These are phyloP conservation scores for Eudasyphora cyanicolor DNA, from an alignment of 2,888 invertebrate genomes.

Conservation along the genomic window DNA sequence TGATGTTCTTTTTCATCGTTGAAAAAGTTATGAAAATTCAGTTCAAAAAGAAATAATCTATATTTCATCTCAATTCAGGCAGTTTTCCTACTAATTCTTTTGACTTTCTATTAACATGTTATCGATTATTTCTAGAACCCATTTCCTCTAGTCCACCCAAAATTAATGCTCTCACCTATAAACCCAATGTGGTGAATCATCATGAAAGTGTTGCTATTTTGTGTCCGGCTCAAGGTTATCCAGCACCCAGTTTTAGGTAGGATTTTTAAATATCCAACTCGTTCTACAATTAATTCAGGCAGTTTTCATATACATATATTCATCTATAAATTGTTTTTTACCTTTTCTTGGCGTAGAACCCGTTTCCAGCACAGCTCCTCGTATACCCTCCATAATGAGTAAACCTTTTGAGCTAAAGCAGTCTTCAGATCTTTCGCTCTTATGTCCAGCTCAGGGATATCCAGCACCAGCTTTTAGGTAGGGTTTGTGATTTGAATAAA, in stretches of 20 bases:
- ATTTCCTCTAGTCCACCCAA: slow-evolving; percentile 82
- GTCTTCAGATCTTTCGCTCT: slow-evolving; percentile 77
- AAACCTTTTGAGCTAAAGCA: slow-evolving; percentile 74
- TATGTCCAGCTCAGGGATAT: slow-evolving; percentile 88
- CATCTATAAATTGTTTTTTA: too few relatives aligned
- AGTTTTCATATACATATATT: slow-evolving; percentile 75
- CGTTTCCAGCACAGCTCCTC: slow-evolving; percentile 81
- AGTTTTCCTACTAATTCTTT: slow-evolving; percentile 56
- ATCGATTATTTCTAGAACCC: slow-evolving; percentile 80
- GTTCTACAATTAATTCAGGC: slow-evolving; percentile 97
- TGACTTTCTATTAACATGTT: neutral
- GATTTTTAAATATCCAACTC: slow-evolving; percentile 10
- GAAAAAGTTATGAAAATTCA: too few relatives aligned
- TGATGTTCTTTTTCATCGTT: too few relatives aligned
- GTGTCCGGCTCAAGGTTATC: slow-evolving; percentile 88
- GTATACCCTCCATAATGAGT: slow-evolving; percentile 79
- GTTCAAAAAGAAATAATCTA: too few relatives aligned
- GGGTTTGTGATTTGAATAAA: slow-evolving; percentile 49
- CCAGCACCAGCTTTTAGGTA: slow-evolving; percentile 82
- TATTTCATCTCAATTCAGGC: slow-evolving; percentile 47
- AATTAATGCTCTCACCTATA: slow-evolving; percentile 80
- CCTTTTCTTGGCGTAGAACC: slow-evolving; percentile 80
- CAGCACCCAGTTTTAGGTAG: slow-evolving; percentile 87
- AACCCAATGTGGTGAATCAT: slow-evolving; percentile 77
- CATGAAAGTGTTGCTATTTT: slow-evolving; percentile 83